Base-by-base conservation (phyloP, 2,113 vertebrate genomes). In the Rhodinocichla rosea region DNA sequence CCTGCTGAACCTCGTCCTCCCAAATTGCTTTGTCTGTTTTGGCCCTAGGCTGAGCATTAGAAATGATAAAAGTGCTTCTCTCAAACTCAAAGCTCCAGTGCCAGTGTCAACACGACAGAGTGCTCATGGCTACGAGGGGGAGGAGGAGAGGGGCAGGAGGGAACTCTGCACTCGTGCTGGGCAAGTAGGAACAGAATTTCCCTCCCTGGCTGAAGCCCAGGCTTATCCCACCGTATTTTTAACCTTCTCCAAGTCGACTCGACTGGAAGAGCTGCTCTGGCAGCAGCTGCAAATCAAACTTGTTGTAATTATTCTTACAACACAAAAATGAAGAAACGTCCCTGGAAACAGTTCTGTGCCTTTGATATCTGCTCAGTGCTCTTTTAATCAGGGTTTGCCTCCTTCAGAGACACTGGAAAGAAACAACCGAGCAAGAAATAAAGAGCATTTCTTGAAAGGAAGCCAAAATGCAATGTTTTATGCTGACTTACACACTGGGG, bases 11-110 rank as follows among this genome's bases (percentile, higher is more conserved):
- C 52, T n/a, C 81, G 45, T 52, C 86, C 93, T 93, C 92, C 23
- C 71, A 96, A 97, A 96, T 22, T 75, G 87, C 87, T 94, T 39
- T 79, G 92, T 90, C 96, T 97, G 97, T 95, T 98, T 97, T 96
- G 96, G 97, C 98, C 96, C 76, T 7, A 74, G 96, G 97, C 96
- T 95, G 81, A n/a, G 19, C 49, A 80, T 94, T 92, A 96, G 96
- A 94, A 96, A 98, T 94, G 94, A 98, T 97, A 97, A 97, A 98
- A 97, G 97, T 70, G 80, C 83, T 80, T 87, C 94, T 98, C 96
- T 97, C 92, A 93, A 92, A 87, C 82, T 93, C 65, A 71, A 87
- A 96, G 92, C 87, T 96, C 60, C 53, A 85, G 81, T 92, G 97
- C 97, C 80, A 96, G 97, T 94, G 97, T 96, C 95, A 97, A 97